Evolutionary conservation across 1,140 invertebrate species (phyloP).

Genomic region (Drosophila kikkawai): DNA sequence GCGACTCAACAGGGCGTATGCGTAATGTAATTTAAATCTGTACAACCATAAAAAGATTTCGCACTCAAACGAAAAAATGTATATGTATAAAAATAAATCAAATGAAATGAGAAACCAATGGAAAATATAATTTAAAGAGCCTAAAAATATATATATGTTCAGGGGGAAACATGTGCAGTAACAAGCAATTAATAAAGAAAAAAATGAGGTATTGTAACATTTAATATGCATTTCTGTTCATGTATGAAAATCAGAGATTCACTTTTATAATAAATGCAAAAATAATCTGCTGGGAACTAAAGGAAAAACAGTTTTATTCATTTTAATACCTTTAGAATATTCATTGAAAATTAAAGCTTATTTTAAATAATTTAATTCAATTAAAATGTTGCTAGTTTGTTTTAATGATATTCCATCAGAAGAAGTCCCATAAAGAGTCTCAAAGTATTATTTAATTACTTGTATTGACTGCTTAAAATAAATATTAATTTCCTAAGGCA

Average conservation of each 20-base stretch:
- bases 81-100: constrained; percentile 21
- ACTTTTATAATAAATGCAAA: not conserved
- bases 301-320: not conserved
- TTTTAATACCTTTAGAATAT: not conserved
- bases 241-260: constrained; percentile 9
- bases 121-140: constrained; percentile 2
- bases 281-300: not conserved
- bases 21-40: constrained; percentile 48
- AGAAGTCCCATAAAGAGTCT: not conserved
- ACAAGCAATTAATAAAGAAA: constrained; percentile 11
- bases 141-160: not conserved
- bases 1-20: constrained; percentile 47
- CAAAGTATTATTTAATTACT: not conserved
- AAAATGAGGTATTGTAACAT: not conserved
- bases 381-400: not conserved
- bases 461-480: not conserved
- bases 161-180: constrained; percentile 6
- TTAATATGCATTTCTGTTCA: constrained; percentile 11
- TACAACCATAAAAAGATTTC: constrained; percentile 30
- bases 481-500: constrained; percentile 2
- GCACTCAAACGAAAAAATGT: constrained; percentile 17
- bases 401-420: not conserved
- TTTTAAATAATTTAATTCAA: not conserved
- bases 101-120: constrained; percentile 28
- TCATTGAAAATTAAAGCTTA: too few species aligned